Base-by-base conservation (phyloP, 2,888 invertebrate species). In the Melanophora roralis region DNA sequence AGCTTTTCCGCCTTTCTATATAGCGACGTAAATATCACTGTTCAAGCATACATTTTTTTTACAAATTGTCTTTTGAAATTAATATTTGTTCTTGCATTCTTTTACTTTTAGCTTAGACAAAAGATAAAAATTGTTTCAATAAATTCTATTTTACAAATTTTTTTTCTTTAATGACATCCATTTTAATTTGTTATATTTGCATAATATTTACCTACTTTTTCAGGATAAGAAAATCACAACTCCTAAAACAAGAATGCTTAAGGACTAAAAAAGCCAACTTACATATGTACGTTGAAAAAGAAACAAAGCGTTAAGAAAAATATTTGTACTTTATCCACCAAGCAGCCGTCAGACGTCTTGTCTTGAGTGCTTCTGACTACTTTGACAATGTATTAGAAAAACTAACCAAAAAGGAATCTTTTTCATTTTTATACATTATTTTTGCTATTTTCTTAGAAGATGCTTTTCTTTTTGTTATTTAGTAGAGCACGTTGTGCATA, bases 351-450 rank as follows among this genome's bases (percentile, higher is more conserved):
- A 16, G 11, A 2, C 23, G 32, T 59, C 64, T 27, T 65, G 32
- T 59, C 64, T 27, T 65, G 55, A 64, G 36, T 38, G 32, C 32
- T 53, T 47, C 69, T 76, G 57, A 62, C 53, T 69, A 45, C 76
- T 62, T 76, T 80, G 80, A 80, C 76, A 76, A 80, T 62, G 72
- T 68, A 49, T 19, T 62, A 74, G 65, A 57, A 73, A 38, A 75
- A 68, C 72, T 72, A 72, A 57, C 60, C n/a, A n/a, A n/a, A n/a
- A n/a, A n/a, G 36, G 59, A 65, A 65, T 79, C 69, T 53, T 79
- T 59, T 76, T 67, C 68, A 55, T 76, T 68, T 65, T 34, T 60
- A 14, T 11, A 45, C 12, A 19, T 47, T 40, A 53, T 72, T 43
- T 16, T 27, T 23, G 6, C 19, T 9, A n/a, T n/a, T n/a, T n/a